Conservation (phyloP, 2,888 invertebrate species). For the Yponomeuta evonymella region DNA sequence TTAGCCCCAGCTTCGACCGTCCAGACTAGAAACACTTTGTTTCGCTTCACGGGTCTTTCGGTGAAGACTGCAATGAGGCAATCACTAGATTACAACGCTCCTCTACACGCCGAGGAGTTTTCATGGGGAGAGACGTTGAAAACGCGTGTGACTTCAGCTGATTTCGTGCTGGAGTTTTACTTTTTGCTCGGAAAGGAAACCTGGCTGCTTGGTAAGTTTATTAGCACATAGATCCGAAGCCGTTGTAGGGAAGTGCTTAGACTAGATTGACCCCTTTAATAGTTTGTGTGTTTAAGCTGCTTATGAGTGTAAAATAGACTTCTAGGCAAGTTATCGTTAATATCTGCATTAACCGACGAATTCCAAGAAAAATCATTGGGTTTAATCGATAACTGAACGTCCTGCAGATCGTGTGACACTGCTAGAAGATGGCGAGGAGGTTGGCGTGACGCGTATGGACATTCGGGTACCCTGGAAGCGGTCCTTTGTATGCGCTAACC, state of each 20-base stretch:
- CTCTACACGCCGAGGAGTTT: neutral
- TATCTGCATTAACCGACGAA: too few relatives aligned
- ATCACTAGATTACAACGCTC: neutral
- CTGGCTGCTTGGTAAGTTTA: neutral
- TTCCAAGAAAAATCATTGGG: too few relatives aligned
- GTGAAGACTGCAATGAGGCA: neutral
- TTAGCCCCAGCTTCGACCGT: neutral
- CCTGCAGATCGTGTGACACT: slow-evolving; percentile 39
- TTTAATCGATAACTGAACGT: neutral
- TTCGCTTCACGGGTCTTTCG: neutral
- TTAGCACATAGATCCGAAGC: too few relatives aligned
- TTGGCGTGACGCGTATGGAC: slow-evolving; percentile 39
- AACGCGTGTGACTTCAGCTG: neutral
- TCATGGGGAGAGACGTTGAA: neutral
- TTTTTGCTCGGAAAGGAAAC: neutral
- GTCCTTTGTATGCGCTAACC: slow-evolving; percentile 49
- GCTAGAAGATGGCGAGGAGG: slow-evolving; percentile 48
- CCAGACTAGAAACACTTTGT: neutral
- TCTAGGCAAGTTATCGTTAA: too few relatives aligned
- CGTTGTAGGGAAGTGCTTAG: too few relatives aligned
- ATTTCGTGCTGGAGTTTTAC: neutral
- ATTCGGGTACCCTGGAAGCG: slow-evolving; percentile 43
- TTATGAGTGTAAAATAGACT: too few relatives aligned
- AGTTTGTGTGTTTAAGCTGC: too few relatives aligned
- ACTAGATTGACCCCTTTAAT: too few relatives aligned